Evolutionary conservation across 2,113 vertebrate genomes (phyloP), one percentile per base, ranked within the genome.

Genomic region (Nycticryphes semicollaris): DNA sequence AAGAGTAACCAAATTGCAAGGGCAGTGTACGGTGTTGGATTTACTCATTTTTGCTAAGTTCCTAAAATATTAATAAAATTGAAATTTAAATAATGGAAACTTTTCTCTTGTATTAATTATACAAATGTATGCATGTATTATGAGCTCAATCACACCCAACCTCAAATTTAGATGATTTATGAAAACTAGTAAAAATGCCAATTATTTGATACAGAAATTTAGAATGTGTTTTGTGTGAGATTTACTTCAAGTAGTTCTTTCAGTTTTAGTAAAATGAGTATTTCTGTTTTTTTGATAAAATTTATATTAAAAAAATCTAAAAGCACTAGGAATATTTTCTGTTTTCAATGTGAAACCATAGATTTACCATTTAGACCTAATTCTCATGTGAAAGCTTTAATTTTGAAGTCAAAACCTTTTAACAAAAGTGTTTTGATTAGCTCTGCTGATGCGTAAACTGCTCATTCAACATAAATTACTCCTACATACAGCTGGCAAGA

Each of bases 1-100:
- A 87, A 28, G 24, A 64, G 5, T 35, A 83, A 45, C 5, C 33
- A 51, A 18, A 7, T 41, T 72, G 27, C 3, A 1, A 89, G 21
- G 76, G 33, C 53, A 69, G 14, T 0, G 0, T 22, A 3, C 39
- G 21, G 18, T 80, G 12, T 12, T 70, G 9, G 4, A 15, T 63
- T 83, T 68, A 47, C 10, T 73, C 45, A 19, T 33, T 41, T 39
- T 43, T 70, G 2, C 43, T 10, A 39, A 25, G 14, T 45, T 69
- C 20, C 37, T 70, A 54, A 90, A 54, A 56, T 25, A 51, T 8
- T 41, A 79, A n/a, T 41, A 77, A 30, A 73, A 69, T 57, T 10
- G 27, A 60, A 84, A 84, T 39, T 45, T 5, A 12, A 51, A 24
- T 11, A 3, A 68, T 77, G 70, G 59, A 94, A 85, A 20, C 19